A percentile compares a stretch with the other conserved stretches of the same genome.
Conservation (phyloP, 2,797 vertebrate genomes). For the Gobio occitaniae region DNA sequence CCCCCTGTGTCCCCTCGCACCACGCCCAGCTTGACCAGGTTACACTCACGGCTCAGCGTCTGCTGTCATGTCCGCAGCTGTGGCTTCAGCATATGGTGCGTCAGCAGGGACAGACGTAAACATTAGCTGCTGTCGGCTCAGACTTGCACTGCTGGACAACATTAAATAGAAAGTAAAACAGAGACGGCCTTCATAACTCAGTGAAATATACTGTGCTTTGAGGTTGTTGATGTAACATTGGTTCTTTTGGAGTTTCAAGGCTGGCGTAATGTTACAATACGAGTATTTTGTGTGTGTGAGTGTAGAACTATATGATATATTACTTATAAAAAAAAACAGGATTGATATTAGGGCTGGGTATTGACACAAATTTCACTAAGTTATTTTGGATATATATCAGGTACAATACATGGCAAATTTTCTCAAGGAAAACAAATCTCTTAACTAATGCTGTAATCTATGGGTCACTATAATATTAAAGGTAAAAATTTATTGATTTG, state of each 20-base stretch:
- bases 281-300: neutral
- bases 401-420: no score
- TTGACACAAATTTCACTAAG: no score
- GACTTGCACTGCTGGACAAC: neutral
- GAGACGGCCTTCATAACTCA: neutral
- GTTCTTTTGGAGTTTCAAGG: neutral
- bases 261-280: neutral
- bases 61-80: slow-evolving; percentile 47
- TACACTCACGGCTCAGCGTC: slow-evolving; percentile 18
- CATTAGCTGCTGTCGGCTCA: slow-evolving; percentile 45
- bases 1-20: slow-evolving; percentile 44
- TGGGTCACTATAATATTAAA: no score
- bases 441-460: no score
- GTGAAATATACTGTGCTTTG: neutral
- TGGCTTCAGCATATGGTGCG: slow-evolving; percentile 41
- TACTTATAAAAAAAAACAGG: no score
- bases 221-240: neutral
- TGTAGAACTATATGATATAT: no score
- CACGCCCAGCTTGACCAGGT: slow-evolving; percentile 41
- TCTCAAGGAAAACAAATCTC: no score
- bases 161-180: slow-evolving; percentile 5
- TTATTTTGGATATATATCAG: no score
- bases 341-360: no score
- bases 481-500: no score
- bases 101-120: slow-evolving; percentile 44